Evolutionary conservation across 2,888 invertebrate genomes (phyloP), one percentile per base, ranked within the genome.

Genomic region (Paralinhomoeus sp.): DNA sequence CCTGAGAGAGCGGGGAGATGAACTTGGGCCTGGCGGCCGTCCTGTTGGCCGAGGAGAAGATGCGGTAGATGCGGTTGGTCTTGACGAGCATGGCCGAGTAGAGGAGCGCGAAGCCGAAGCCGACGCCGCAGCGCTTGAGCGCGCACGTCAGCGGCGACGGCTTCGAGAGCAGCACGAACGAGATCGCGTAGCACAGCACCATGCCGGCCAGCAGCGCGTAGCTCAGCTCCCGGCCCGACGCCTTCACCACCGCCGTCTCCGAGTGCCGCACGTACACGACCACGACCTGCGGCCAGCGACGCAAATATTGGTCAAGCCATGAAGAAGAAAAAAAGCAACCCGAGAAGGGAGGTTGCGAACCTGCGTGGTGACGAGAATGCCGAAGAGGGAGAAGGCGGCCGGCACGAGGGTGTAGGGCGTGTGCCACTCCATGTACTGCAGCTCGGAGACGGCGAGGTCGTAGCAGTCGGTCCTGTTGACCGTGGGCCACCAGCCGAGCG

Each of bases 81-180:
- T 78, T 78, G 1, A 77, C 77, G 46, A 78, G 69, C 51, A 78
- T 72, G 12, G 78, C 76, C 46, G 77, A 73, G 60, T 79, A 78
- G 54, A 77, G 75, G 41, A 77, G 72, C 46, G 76, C 75, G 45
- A 79, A 68, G 0, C 78, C 78, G 15, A 78, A 69, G 3, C 35
- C 35, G 21, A 36, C 23, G 49, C 77, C 76, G 39, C 77, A 69
- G 43, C 61, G 48, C 44, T 76, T 69, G 22, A 74, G 63, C 2
- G 75, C 72, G 57, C 78, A 78, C 18, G 74, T 70, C 47, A 71
- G 64, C 2, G 72, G 65, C 1, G 73, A 73, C 2, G 78, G 78
- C 50, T 70, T 71, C 31, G 76, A 71, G 38, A 79, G 68, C 50
- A 78, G 72, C 9, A 77, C 68, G 56, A 78, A 77, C 7, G 77